Base-by-base conservation (phyloP, 2,113 vertebrate species). In the Dromaius novaehollandiae region DNA sequence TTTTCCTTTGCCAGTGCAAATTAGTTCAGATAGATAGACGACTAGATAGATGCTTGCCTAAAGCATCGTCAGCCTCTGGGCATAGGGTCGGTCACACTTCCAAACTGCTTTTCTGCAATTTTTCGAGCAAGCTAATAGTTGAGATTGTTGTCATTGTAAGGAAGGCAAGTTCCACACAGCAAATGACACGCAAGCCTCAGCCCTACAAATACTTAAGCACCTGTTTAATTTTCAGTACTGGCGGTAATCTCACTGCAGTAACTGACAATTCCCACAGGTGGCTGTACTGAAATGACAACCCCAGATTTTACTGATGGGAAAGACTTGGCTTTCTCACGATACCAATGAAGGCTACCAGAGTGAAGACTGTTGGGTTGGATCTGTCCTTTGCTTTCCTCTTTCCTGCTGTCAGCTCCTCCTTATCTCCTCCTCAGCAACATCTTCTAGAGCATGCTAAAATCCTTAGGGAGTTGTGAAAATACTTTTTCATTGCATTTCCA, bases 41-140 rank as follows among this genome's bases (percentile, higher is more conserved):
- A 56, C 64, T 78, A 78, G 68, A 69, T 74, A 80, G 87, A 75
- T 94, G 68, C 64, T 93, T 81, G 71, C 91, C 78, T 74, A 86
- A 93, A 69, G 91, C 84, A 88, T 28, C 34, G 7, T 80, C 88
- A 89, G 85, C 63, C 82, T 95, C 71, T 82, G 82, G 87, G 93
- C 94, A 92, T 76, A 91, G 94, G 78, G 89, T 93, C 58, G 95
- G 90, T 87, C 91, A 87, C 36, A 11, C 50, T 87, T 74, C 63
- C 85, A 77, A 95, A 95, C 83, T 81, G 68, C 79, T 75, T 93
- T 91, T 76, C 76, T 11, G 1, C 94, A 88, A 94, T 89, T 95
- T 94, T 94, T 93, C 76, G 22, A 90, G 76, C 76, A 81, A 65
- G 30, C 61, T 93, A 89, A 88, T 78, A 68, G 76, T 58, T 53